Percentiles rank a stretch among this genome's conserved stretches.
These are phyloP conservation scores for Caradrina kadenii DNA, from an alignment of 2,888 invertebrate species.

Conservation along the genomic window DNA sequence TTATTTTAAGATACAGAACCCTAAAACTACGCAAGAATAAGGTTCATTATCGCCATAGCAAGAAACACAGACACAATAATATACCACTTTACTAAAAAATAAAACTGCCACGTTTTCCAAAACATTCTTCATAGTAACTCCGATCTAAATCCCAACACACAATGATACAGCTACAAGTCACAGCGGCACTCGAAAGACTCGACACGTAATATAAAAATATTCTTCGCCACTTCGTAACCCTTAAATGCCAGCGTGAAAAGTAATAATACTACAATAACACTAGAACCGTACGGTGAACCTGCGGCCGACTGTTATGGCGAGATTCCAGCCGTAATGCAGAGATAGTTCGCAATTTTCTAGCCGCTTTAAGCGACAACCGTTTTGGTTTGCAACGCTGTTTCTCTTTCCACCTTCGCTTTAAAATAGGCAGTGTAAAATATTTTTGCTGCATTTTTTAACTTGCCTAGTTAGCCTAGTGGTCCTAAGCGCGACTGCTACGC, in stretches of 20 bases:
- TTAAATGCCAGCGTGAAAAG: conserved; percentile 52
- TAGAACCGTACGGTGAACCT: conserved; percentile 50
- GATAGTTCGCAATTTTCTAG: conserved; percentile 58
- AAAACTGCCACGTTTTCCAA: background rate
- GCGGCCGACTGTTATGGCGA: conserved; percentile 57
- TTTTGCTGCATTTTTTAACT: conserved; percentile 23
- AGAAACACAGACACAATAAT: background rate
- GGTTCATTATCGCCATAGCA: background rate
- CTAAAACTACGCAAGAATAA: too few species aligned
- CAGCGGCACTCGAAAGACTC: conserved; percentile 3
- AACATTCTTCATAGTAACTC: background rate
- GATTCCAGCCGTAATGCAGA: conserved; percentile 60
- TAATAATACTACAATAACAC: conserved; percentile 59
- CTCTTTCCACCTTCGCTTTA: conserved; percentile 41
- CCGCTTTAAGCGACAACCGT: conserved; percentile 41
- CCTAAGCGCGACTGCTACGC: too few species aligned
- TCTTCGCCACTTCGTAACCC: conserved; percentile 48
- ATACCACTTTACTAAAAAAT: background rate
- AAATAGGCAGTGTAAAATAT: conserved; percentile 47
- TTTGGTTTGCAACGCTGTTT: conserved; percentile 43
- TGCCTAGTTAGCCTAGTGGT: too few species aligned
- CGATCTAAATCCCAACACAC: conserved; percentile 5
- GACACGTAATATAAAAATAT: conserved; percentile 52
- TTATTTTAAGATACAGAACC: too few species aligned
- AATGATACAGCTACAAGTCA: conserved; percentile 4